Percentiles rank a stretch among this genome's conserved stretches.
Conservation (phyloP, 2,797 vertebrate genomes). For the Spinibarbus caldwelli region DNA sequence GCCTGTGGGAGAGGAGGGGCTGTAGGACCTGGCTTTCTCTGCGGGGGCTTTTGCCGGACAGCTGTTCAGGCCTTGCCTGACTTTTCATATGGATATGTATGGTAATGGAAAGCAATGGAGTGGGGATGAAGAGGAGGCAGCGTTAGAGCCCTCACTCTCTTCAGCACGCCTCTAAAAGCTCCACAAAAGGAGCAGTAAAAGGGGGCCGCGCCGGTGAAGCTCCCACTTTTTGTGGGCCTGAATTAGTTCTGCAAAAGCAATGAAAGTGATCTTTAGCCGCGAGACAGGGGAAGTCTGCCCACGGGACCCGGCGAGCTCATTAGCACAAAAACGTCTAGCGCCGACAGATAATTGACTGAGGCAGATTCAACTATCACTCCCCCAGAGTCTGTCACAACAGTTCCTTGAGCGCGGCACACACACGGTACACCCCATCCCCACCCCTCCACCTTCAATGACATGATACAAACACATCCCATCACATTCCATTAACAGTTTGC, state of each 20-base stretch:
- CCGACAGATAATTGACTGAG: constrained; percentile 99
- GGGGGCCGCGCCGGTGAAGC: constrained; percentile 97
- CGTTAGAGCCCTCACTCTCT: constrained; percentile 79
- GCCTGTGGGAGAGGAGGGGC: constrained; percentile 69
- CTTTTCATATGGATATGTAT: constrained; percentile 99
- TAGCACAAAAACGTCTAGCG: constrained; percentile 99
- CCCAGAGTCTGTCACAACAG: constrained; percentile 85
- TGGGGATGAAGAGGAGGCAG: constrained; percentile 99
- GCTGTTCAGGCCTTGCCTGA: constrained; percentile 99
- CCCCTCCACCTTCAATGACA: constrained; percentile 51
- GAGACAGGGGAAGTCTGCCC: constrained; percentile 99
- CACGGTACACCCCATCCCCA: constrained; percentile 52
- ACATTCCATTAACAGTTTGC: constrained; percentile 67
- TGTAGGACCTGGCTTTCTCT: constrained; percentile 71
- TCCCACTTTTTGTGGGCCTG: constrained; percentile 98
- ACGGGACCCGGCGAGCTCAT: constrained; percentile 97
- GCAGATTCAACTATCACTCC: constrained; percentile 80
- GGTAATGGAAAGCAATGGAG: constrained; percentile 99
- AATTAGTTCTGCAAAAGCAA: constrained; percentile 99
- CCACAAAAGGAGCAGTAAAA: constrained; percentile 99
- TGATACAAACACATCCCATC: constrained; percentile 61
- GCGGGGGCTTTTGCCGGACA: constrained; percentile 94
- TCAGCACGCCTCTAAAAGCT: constrained; percentile 97
- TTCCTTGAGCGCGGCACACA: constrained; percentile 69
- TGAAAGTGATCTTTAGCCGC: constrained; percentile 99